Evolutionary conservation across 2,113 vertebrate species (phyloP).

Genomic region (Chroicocephalus ridibundus): DNA sequence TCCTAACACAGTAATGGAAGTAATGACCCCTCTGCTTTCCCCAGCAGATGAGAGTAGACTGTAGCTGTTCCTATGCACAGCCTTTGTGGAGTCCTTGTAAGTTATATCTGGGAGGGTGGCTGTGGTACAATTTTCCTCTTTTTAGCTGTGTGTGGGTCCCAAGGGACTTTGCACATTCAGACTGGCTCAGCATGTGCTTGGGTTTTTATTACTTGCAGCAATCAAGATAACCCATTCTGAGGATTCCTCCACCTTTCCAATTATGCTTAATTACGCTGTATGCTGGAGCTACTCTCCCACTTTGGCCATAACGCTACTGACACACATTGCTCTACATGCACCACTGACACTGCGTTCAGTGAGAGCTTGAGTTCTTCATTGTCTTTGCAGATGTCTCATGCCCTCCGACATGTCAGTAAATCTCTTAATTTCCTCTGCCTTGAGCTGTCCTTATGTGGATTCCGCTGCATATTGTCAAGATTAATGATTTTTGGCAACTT

Average conservation of each 20-base stretch:
- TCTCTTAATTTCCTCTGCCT: neutral
- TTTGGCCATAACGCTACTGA: neutral
- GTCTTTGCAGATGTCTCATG: neutral
- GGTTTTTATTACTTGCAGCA: neutral
- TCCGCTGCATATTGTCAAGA: neutral
- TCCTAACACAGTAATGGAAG: neutral
- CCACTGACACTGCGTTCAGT: neutral
- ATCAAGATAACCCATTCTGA: neutral
- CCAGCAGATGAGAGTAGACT: neutral
- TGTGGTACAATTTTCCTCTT: neutral
- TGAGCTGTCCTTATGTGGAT: neutral
- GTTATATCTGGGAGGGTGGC: neutral
- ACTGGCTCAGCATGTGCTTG: slow-evolving; percentile 4
- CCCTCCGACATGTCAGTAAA: neutral
- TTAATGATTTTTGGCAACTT: neutral
- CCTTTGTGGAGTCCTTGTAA: neutral
- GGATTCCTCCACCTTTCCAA: slow-evolving; percentile 40
- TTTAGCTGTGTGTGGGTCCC: neutral
- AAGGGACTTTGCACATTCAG: neutral
- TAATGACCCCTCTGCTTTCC: neutral
- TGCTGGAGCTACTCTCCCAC: slow-evolving; percentile 8
- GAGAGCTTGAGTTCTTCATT: neutral
- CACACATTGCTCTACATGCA: neutral
- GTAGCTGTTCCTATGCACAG: neutral
- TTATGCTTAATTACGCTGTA: slow-evolving; percentile 20